Evolutionary conservation across 2,113 vertebrate genomes (phyloP).

Genomic region (Origma solitaria): DNA sequence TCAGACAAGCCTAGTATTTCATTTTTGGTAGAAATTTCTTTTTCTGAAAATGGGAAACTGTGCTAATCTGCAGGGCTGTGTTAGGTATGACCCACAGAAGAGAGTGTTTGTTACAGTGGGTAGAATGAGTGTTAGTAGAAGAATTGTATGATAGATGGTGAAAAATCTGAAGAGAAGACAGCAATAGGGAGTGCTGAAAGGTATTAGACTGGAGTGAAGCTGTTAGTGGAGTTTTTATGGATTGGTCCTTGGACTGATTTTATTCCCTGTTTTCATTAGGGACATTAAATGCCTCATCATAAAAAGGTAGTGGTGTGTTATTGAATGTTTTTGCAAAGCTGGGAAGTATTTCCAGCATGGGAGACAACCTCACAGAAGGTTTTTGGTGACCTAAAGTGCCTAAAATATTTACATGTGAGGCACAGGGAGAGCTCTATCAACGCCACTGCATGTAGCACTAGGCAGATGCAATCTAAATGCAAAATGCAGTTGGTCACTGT

Average conservation of each 20-base stretch:
- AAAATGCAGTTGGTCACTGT: background rate
- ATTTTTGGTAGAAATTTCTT: background rate
- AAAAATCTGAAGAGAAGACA: background rate
- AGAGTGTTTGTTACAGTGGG: background rate
- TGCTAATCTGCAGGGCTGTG: background rate
- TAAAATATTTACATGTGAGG: background rate
- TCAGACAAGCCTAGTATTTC: background rate
- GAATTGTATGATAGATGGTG: background rate
- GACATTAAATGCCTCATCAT: background rate
- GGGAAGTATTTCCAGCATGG: background rate
- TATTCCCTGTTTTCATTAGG: slow-evolving; percentile 7
- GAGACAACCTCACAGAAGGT: background rate
- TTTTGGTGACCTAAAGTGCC: background rate
- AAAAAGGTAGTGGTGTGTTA: background rate
- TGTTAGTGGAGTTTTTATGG: background rate
- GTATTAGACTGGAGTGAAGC: background rate
- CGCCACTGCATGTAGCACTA: background rate
- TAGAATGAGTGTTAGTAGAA: background rate
- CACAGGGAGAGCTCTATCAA: background rate
- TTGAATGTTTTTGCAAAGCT: background rate
- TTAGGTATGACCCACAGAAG: background rate
- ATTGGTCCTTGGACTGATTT: background rate
- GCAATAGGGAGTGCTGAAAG: background rate
- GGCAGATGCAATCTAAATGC: background rate
- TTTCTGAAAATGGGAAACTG: background rate